phyloP scores from a whole-genome alignment of 1,140 invertebrate genomes.

The Hyles euphorbiae region DNA sequence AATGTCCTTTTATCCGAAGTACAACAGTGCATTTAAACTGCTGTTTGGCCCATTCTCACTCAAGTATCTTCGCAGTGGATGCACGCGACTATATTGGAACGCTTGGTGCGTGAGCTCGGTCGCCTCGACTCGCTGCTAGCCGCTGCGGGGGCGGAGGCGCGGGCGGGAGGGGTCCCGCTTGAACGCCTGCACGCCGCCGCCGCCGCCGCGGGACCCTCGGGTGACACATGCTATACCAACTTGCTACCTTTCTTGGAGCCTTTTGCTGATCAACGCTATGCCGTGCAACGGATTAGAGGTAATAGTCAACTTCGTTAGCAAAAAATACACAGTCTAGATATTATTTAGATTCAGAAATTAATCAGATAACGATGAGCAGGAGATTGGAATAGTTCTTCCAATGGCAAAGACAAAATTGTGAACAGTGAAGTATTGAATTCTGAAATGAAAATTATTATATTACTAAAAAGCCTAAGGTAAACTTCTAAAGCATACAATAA shows the following conservation, averaged over 20 bases:
- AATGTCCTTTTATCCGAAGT: background rate
- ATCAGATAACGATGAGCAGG: too few species aligned
- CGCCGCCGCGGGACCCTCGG: constrained; percentile 4
- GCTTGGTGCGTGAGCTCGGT: constrained; percentile 80
- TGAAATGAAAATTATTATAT: too few species aligned
- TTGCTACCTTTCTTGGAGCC: constrained; percentile 84
- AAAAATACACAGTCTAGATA: too few species aligned
- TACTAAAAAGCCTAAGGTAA: too few species aligned
- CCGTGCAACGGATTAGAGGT: constrained; percentile 80
- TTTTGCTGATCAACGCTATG: constrained; percentile 86
- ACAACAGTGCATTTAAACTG: background rate
- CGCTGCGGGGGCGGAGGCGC: constrained; percentile 73
- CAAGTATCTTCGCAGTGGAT: constrained; percentile 79
- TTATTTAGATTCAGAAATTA: too few species aligned
- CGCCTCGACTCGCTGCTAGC: constrained; percentile 78
- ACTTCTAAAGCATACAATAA: too few species aligned
- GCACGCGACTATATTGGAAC: constrained; percentile 82
- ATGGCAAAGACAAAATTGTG: too few species aligned
- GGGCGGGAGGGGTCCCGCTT: constrained; percentile 6
- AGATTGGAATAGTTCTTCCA: too few species aligned
- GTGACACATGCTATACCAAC: constrained; percentile 73
- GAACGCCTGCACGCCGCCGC: constrained; percentile 15
- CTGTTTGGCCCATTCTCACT: background rate
- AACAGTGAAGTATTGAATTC: too few species aligned
- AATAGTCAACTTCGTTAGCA: background rate